Evolutionary conservation across 2,797 vertebrate species (phyloP).

Genomic region (Premnoplex brunnescens): DNA sequence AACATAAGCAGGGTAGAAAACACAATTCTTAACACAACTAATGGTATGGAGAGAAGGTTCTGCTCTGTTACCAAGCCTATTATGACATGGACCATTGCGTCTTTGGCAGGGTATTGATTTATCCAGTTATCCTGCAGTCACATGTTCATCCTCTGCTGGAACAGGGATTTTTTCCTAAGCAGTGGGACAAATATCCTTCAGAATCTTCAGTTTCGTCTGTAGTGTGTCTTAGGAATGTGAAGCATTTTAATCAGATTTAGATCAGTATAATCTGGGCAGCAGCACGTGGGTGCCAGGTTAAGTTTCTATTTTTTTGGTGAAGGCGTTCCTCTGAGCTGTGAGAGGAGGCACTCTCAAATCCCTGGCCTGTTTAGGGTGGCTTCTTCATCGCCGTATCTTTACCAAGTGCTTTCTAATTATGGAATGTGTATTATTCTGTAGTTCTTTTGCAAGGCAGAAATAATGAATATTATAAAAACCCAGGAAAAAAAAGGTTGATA

Average conservation of each 20-base stretch:
- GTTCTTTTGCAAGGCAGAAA: conserved; percentile 32
- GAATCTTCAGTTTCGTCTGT: neutral
- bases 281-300: neutral
- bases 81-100: neutral
- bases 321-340: conserved; percentile 6
- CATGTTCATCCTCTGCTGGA: neutral
- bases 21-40: neutral
- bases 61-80: neutral
- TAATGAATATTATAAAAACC: neutral
- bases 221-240: neutral
- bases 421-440: conserved; percentile 20
- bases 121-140: neutral
- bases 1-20: neutral
- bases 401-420: conserved; percentile 61
- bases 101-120: neutral
- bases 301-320: conserved; percentile 9
- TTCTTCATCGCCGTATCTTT: conserved; percentile 58
- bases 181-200: neutral
- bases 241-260: neutral
- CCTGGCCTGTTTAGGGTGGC: conserved; percentile 36
- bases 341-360: conserved; percentile 47
- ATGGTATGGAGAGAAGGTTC: neutral
- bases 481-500: neutral
- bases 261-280: neutral
- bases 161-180: neutral